Conservation (phyloP, 2,797 vertebrate genomes). For the Peromyscus melanophrys region DNA sequence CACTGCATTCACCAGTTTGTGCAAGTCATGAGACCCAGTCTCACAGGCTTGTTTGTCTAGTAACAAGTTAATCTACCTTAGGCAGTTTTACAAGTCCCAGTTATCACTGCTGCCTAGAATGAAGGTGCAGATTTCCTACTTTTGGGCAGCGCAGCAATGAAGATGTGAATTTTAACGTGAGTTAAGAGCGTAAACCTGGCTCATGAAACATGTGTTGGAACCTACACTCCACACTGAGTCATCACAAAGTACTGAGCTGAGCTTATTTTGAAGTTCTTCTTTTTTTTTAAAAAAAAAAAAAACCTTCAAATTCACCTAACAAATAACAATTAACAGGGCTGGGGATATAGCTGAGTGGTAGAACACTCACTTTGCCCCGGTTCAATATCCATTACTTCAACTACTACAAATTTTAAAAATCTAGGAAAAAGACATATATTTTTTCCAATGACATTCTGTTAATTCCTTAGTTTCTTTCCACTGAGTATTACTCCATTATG, state of each 20-base stretch:
- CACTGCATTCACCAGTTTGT: neutral
- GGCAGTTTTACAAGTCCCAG: conserved; percentile 58
- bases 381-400: conserved; percentile 3
- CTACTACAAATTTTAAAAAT: conserved; percentile 67
- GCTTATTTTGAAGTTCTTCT: conserved; percentile 50
- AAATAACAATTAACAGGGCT: neutral
- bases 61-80: conserved; percentile 17
- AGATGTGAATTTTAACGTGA: conserved; percentile 68
- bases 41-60: conserved; percentile 23
- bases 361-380: neutral
- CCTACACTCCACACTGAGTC: conserved; percentile 40
- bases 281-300: neutral
- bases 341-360: neutral
- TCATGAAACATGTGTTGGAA: conserved; percentile 50
- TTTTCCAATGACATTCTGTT: conserved; percentile 50
- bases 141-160: conserved; percentile 47
- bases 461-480: conserved; percentile 60
- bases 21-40: neutral
- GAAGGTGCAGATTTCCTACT: conserved; percentile 63
- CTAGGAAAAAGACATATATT: conserved; percentile 29
- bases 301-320: conserved; percentile 40
- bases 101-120: conserved; percentile 50
- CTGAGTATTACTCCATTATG: conserved; percentile 8
- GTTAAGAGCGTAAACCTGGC: conserved; percentile 61
- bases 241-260: conserved; percentile 64